Percentiles rank a stretch among this genome's conserved stretches.
Evolutionary conservation across 2,888 invertebrate species (phyloP).

Genomic region (Tachystola acroxantha): DNA sequence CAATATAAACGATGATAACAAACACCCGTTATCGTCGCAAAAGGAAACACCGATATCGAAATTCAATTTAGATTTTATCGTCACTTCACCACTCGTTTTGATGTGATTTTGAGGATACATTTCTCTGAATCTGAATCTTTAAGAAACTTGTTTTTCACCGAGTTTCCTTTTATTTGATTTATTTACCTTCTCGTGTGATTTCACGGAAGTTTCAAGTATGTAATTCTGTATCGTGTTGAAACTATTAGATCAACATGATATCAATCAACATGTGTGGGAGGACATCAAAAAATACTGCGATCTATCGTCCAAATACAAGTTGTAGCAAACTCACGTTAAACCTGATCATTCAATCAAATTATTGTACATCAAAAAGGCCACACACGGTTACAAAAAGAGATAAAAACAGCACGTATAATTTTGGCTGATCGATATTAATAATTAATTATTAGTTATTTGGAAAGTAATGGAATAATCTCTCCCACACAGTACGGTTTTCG

Average conservation of each 20-base stretch:
- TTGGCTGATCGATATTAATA: too few relatives aligned
- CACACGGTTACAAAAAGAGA: too few relatives aligned
- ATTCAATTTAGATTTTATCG: slow-evolving; percentile 20
- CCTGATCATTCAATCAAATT: too few relatives aligned
- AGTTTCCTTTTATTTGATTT: too few relatives aligned
- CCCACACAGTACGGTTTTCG: too few relatives aligned
- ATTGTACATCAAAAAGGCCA: too few relatives aligned
- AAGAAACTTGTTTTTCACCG: not conserved
- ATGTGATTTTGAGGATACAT: slow-evolving; percentile 17
- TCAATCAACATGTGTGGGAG: slow-evolving; percentile 13
- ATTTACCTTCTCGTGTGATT: not conserved
- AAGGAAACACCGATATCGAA: slow-evolving; percentile 14
- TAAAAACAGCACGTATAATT: too few relatives aligned
- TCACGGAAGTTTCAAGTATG: not conserved
- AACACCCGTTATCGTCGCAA: slow-evolving; percentile 9
- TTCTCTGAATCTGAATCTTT: slow-evolving; percentile 19
- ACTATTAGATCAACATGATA: slow-evolving; percentile 13
- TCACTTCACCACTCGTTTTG: slow-evolving; percentile 8
- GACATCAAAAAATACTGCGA: slow-evolving; percentile 20
- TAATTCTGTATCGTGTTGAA: slow-evolving; percentile 9
- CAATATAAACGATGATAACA: slow-evolving; percentile 1
- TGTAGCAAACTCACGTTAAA: too few relatives aligned
- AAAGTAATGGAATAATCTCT: too few relatives aligned
- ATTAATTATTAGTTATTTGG: too few relatives aligned
- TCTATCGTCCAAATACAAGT: too few relatives aligned